A percentile compares a stretch with the other conserved stretches of the same genome.
phyloP scores from a whole-genome alignment of 2,888 invertebrate species.

The Anaspis maculata region DNA sequence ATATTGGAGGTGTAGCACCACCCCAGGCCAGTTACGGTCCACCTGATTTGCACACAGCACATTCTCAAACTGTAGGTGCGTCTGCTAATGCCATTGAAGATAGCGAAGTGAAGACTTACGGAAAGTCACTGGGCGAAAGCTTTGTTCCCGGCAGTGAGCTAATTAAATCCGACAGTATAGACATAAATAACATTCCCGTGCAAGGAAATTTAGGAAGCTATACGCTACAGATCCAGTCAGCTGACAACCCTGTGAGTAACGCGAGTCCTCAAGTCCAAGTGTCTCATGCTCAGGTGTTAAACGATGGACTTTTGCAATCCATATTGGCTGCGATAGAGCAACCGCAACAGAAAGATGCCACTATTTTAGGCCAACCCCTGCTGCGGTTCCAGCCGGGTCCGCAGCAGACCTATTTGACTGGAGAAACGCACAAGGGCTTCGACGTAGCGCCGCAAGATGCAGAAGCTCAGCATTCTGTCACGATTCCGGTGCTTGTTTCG shows the following conservation, averaged over 20 bases:
- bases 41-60: conserved; percentile 22
- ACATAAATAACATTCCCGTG: conserved; percentile 45
- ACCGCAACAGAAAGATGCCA: conserved; percentile 40
- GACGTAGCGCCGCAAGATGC: conserved; percentile 14
- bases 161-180: conserved; percentile 37
- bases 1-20: conserved; percentile 43
- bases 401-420: conserved; percentile 16
- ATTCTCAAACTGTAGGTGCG: conserved; percentile 12
- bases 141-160: conserved; percentile 36
- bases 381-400: conserved; percentile 29
- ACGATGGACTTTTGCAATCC: conserved; percentile 70
- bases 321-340: conserved; percentile 77
- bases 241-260: conserved; percentile 45
- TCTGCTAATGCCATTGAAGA: conserved; percentile 21
- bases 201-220: conserved; percentile 57
- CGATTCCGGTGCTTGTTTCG: conserved; percentile 41
- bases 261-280: conserved; percentile 42
- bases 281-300: conserved; percentile 69
- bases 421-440: conserved; percentile 18
- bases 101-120: conserved; percentile 29
- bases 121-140: conserved; percentile 34
- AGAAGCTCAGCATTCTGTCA: conserved; percentile 42
- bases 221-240: conserved; percentile 68
- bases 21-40: conserved; percentile 31
- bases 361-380: conserved; percentile 26